phyloP scores from a whole-genome alignment of 2,113 vertebrate genomes.

The Albula glossodonta region DNA sequence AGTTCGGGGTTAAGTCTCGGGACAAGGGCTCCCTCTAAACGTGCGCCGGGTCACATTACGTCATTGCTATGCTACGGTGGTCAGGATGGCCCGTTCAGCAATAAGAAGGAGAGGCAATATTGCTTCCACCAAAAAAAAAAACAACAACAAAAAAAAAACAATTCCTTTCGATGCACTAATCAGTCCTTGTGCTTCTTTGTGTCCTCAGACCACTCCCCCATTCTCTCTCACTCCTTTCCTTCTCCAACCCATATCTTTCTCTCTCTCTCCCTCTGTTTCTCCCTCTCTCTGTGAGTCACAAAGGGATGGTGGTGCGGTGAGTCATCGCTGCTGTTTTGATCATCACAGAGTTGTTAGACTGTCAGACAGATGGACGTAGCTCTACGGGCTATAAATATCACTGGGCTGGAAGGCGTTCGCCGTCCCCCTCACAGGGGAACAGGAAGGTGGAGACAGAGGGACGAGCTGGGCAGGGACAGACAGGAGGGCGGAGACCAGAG shows the following conservation, averaged over 20 bases:
- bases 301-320: constrained; percentile 17
- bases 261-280: neutral
- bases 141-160: neutral
- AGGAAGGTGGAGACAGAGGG: neutral
- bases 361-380: constrained; percentile 15
- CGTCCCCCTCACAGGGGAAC: neutral
- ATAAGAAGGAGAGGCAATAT: neutral
- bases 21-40: neutral
- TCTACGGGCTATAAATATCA: constrained; percentile 22
- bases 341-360: constrained; percentile 7
- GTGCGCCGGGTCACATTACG: neutral
- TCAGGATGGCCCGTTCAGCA: neutral
- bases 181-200: neutral
- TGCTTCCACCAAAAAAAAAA: neutral
- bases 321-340: constrained; percentile 21
- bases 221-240: neutral
- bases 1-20: neutral
- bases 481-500: neutral
- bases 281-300: constrained; percentile 19
- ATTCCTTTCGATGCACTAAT: neutral
- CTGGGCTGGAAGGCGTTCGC: neutral
- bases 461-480: neutral
- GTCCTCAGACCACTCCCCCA: neutral
- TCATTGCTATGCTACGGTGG: neutral
- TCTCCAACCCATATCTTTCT: neutral